Evolutionary conservation across 1,140 invertebrate species (phyloP).

Genomic region (Odontomachus brunneus): DNA sequence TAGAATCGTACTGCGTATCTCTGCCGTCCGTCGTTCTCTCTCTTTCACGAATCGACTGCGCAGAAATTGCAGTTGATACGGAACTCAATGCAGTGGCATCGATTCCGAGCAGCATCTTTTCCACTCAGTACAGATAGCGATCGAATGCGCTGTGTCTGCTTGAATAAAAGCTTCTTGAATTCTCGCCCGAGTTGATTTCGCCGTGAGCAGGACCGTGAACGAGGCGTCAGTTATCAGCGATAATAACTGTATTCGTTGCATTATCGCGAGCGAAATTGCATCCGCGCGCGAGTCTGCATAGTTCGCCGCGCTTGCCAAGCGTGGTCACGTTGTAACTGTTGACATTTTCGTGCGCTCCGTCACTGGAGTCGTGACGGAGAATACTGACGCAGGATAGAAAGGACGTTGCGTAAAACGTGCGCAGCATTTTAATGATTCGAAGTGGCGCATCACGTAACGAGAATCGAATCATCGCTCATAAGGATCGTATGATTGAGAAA

Average conservation of each 20-base stretch:
- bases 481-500: not conserved
- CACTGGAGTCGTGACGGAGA: slow-evolving; percentile 64
- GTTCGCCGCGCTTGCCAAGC: slow-evolving; percentile 52
- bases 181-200: not conserved
- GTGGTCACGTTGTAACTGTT: slow-evolving; percentile 69
- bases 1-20: too few species aligned
- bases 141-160: not conserved
- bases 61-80: not conserved
- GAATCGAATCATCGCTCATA: slow-evolving; percentile 30
- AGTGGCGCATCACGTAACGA: slow-evolving; percentile 42
- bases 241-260: slow-evolving; percentile 54
- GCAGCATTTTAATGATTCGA: slow-evolving; percentile 59
- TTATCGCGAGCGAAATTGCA: slow-evolving; percentile 66
- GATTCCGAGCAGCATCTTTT: not conserved
- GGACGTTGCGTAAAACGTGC: slow-evolving; percentile 70
- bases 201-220: not conserved
- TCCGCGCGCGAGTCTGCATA: slow-evolving; percentile 26
- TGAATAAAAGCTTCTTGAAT: not conserved
- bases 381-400: slow-evolving; percentile 61
- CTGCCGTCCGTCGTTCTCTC: too few species aligned
- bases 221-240: slow-evolving; percentile 37
- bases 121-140: not conserved
- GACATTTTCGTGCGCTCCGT: slow-evolving; percentile 67
- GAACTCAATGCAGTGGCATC: not conserved
- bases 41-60: too few species aligned